Evolutionary conservation across 2,113 vertebrate genomes (phyloP), one percentile per base, ranked within the genome.

Genomic region (Brienomyrus longianalis): DNA sequence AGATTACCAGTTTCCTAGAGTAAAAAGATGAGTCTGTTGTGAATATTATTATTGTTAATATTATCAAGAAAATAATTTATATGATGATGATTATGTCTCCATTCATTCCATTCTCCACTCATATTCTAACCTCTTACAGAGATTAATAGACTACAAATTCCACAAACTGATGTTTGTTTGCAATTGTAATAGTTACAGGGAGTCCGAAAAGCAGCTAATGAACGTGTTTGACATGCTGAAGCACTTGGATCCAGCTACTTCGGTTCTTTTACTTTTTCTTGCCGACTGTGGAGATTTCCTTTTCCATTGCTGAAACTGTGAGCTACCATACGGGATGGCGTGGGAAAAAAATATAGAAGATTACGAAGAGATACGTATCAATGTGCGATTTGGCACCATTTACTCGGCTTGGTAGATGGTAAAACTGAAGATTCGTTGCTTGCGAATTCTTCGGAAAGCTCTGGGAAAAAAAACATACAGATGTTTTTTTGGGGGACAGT

Each of bases 341-440:
- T 94, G 93, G 83, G 62, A 86, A 91, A 35, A 90, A 56, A 21
- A 56, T 56, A 85, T 27, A 90, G 90, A 88, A 83, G 90, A 92
- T 91, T 91, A 94, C 94, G 93, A 93, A 93, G 94, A 93, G 91
- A 93, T 91, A 31, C 31, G 31, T 31, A 88, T 92, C 35, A 17
- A 86, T 87, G 39, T 27, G 87, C 90, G 89, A 52, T 90, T 89
- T 83, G 87, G 83, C 52, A 91, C 95, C 93, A 94, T 94, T 89
- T 93, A 94, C 93, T 92, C 87, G 31, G 90, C 83, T 66, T 56
- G 10, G 83, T 89, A 93, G 94, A 92, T 90, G 90, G 92, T 90
- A 90, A 86, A 92, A 90, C 84, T 10, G 31, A 17, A 88, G 50
- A 35, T 89, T 74, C 54, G 7, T 35, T 9, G 87, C 50, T 74